These are phyloP conservation scores for Lepilemur septentrionalis DNA, from an alignment of 2,797 vertebrate species.

Conservation along the genomic window DNA sequence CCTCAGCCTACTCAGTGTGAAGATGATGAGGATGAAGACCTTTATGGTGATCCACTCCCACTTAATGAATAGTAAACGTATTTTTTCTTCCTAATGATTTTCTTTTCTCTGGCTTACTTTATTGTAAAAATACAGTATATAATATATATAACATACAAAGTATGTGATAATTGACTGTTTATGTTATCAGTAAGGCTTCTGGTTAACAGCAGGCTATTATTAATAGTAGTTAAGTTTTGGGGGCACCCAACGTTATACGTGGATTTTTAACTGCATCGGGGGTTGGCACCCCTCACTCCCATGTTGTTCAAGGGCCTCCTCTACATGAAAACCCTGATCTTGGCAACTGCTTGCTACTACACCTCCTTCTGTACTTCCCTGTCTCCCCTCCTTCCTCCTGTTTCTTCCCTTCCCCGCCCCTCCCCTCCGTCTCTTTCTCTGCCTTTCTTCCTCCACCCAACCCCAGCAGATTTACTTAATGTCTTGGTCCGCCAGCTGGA, in stretches of 20 bases:
- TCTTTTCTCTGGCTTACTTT: background rate
- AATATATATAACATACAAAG: background rate
- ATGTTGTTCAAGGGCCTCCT: too few species aligned
- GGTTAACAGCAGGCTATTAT: too few species aligned
- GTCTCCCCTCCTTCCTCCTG: background rate
- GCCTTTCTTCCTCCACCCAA: background rate
- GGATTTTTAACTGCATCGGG: background rate
- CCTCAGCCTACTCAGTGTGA: background rate
- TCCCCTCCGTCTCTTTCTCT: accelerated
- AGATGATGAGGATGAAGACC: background rate
- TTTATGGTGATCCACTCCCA: background rate
- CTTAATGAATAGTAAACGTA: background rate
- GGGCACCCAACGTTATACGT: background rate
- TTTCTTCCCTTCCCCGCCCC: accelerated
- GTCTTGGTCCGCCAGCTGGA: background rate
- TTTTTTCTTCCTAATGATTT: background rate
- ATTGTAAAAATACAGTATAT: background rate
- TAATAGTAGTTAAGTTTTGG: background rate
- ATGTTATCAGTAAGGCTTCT: background rate
- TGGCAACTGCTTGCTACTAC: too few species aligned
- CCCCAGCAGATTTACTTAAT: background rate
- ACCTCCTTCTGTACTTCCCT: too few species aligned
- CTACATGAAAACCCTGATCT: too few species aligned
- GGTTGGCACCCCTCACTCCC: background rate
- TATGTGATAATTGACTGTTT: background rate